Evolutionary conservation across 2,888 invertebrate species (phyloP), one percentile per base, ranked within the genome.

Genomic region (Spicauda simplicius): DNA sequence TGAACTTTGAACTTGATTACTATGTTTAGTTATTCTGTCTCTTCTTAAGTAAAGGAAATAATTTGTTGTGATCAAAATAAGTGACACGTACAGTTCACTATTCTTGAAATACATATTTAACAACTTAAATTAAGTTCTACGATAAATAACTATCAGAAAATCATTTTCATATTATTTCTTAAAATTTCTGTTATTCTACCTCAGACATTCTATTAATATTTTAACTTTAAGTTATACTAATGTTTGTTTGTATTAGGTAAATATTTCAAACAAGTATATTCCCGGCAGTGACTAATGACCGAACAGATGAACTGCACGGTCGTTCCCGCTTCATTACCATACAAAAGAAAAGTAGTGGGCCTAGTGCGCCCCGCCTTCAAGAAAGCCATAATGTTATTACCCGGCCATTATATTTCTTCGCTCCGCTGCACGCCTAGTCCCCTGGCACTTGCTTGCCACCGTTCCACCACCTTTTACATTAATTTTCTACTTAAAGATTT

Each of bases 331-430:
- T 58, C 41, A 58, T 64, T 64, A 58, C 57, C 57, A 53, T 16
- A 25, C 20, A 53, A 30, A 65, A 64, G 25, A 45, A n/a, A 33
- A 20, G 53, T 41, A 58, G 20, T 20, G 37, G 57, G 64, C 20
- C 19, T 25, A 57, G 57, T n/a, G n/a, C 59, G 70, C 71, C 63
- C 69, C 67, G 66, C 61, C 52, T 53, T 61, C 52, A 69, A 73
- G 74, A 72, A 74, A 74, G 70, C 73, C 68, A 72, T 74, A 76
- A 75, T 73, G 74, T 76, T 74, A 77, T 76, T 76, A 74, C 74
- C 74, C 73, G 70, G 72, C 76, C 77, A 78, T 78, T 78, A 78
- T 76, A 77, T 78, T 75, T 72, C 72, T 73, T 73, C 74, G 70
- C 68, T 54, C 53, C 71, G 74, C 57, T 71, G 73, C 70, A 60